Base-by-base conservation (phyloP, 2,888 invertebrate genomes). In the Tigriopus californicus region DNA sequence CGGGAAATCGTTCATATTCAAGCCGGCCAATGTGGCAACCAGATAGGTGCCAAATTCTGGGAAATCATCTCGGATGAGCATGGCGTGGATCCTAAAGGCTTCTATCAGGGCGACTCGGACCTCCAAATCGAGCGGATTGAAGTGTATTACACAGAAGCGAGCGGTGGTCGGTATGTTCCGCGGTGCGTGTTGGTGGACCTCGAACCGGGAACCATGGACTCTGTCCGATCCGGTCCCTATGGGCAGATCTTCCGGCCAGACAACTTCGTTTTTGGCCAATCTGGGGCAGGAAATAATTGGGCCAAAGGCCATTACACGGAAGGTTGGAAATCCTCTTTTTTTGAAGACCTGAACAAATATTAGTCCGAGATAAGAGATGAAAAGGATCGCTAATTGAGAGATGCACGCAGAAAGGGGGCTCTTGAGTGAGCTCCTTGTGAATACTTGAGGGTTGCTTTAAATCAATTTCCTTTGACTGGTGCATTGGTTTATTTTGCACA, bases 151-250 rank as follows among this genome's bases (percentile, higher is more conserved):
- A 73, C 73, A 64, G 71, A 72, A 64, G 71, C 72, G 33, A 67
- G 70, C 60, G 68, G 67, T 65, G 41, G 24, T 46, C 82, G 82
- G 69, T 90, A 80, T 72, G 88, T 90, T 6, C 89, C 89, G 0
- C 77, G 90, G 13, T 85, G 75, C 20, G 69, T 94, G 69, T 79
- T 94, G 62, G 86, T 94, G 64, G 94, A 95, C 70, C 75, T 95
- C 69, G 94, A 95, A 74, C 94, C 94, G 52, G 94, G 94, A 65
- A 94, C 92, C 66, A 94, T 95, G 92, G 94, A 95, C 74, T 88
- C 91, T 0, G 91, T 95, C 63, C 80, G 92, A 64, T 88, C 90
- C 1, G 91, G 92, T 61, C 87, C 91, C 13, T 92, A 88, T 73
- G 81, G 81, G 5, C 77, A 79, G 65, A 74, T 82, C 57, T 82